A percentile compares a stretch with the other conserved stretches of the same genome.
Conservation (phyloP, 2,113 vertebrate species). For the Salvator merianae region DNA sequence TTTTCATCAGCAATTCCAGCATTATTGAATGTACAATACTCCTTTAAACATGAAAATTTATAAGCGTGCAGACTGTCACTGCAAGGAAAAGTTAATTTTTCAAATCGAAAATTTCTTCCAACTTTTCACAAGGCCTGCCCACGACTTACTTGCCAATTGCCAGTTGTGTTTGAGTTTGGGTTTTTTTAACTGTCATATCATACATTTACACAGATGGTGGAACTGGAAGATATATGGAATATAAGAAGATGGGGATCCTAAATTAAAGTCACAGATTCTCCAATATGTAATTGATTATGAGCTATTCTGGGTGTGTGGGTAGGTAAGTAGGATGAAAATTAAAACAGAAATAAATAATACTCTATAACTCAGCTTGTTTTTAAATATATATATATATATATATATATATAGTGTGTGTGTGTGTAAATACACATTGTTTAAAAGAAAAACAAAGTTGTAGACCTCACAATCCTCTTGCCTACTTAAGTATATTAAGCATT, state of each 20-base stretch:
- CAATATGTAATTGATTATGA: not conserved
- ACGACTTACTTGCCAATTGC: not conserved
- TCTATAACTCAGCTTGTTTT: too few relatives aligned
- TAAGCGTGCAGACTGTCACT: constrained; percentile 12
- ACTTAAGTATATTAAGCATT: not conserved
- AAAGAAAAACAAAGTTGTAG: not conserved
- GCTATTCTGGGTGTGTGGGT: too few relatives aligned
- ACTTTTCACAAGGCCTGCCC: constrained; percentile 7
- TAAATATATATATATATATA: too few relatives aligned
- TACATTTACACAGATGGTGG: too few relatives aligned
- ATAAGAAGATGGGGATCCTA: too few relatives aligned
- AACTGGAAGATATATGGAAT: too few relatives aligned
- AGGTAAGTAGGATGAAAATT: too few relatives aligned
- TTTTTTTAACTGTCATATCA: not conserved
- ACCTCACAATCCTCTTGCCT: not conserved
- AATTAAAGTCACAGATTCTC: not conserved
- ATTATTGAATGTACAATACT: not conserved
- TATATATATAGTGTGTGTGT: too few relatives aligned
- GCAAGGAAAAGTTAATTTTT: constrained; percentile 21
- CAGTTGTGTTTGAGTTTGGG: not conserved
- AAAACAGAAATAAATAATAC: too few relatives aligned
- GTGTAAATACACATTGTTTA: too few relatives aligned
- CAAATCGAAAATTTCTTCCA: not conserved
- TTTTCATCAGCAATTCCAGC: not conserved
- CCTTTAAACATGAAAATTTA: constrained; percentile 37